Percentiles rank a stretch among this genome's conserved stretches.
Evolutionary conservation across 37 sponge, comb jelly and placozoan species (phyloP).

Genomic region (Theonella swinhoei): DNA sequence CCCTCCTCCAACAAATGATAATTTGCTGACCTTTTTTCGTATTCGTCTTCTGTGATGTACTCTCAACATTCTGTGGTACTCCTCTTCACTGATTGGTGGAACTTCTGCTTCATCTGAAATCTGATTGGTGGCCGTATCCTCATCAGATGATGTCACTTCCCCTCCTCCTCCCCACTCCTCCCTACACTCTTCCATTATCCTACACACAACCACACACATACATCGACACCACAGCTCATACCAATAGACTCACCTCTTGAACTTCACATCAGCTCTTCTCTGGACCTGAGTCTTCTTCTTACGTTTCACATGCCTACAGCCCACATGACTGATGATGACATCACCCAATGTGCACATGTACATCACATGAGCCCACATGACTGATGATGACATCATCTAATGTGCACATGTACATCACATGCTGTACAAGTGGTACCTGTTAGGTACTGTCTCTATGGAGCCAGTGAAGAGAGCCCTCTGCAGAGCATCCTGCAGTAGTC

Average conservation of each 20-base stretch:
- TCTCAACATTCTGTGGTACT: conserved; percentile 34
- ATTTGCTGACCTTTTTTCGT: background rate
- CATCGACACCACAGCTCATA: background rate
- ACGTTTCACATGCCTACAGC: background rate
- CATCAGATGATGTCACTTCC: conserved; percentile 21
- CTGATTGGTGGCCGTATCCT: conserved; percentile 4
- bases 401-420: background rate
- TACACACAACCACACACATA: background rate
- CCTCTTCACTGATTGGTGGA: conserved; percentile 19
- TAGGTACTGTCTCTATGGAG: background rate
- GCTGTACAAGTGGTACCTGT: background rate
- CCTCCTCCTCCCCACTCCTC: background rate
- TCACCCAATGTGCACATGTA: background rate
- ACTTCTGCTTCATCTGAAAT: background rate
- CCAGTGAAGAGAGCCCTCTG: conserved; percentile 28
- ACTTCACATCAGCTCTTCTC: conserved; percentile 2
- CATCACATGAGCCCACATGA: background rate
- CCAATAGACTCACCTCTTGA: background rate
- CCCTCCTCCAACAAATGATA: background rate
- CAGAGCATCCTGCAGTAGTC: conserved; percentile 1
- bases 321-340: background rate
- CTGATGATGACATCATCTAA: background rate
- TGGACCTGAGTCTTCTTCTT: background rate
- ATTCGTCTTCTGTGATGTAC: conserved; percentile 23
- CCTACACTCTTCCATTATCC: conserved; percentile 19